A percentile compares a stretch with the other conserved stretches of the same genome.
These are phyloP conservation scores for Oedothorax gibbosus DNA, from an alignment of 1,140 invertebrate genomes.

Conservation along the genomic window DNA sequence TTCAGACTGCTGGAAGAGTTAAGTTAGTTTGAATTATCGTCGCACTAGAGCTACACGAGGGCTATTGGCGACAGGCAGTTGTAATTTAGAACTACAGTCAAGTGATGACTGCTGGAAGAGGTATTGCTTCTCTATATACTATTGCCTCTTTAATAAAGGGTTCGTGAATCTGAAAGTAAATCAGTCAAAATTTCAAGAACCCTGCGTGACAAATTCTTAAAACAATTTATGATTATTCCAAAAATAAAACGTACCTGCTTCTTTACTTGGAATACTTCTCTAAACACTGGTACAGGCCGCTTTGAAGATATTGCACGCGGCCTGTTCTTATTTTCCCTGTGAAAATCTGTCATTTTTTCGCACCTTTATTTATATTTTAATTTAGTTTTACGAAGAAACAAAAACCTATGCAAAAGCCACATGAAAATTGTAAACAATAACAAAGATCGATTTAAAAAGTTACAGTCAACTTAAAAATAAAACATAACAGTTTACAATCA, in stretches of 20 bases:
- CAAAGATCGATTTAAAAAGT: not conserved
- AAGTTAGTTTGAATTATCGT: too few species aligned
- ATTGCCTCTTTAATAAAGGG: too few species aligned
- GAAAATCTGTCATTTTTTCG: conserved; percentile 5
- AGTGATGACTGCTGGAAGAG: too few species aligned
- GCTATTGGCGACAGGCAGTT: too few species aligned
- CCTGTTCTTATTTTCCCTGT: conserved; percentile 39
- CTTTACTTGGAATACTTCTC: conserved; percentile 50
- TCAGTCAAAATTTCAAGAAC: too few species aligned
- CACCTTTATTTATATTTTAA: not conserved
- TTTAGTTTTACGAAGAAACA: not conserved
- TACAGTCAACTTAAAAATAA: too few species aligned
- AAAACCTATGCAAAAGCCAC: not conserved
- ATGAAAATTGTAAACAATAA: not conserved
- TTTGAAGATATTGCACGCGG: conserved; percentile 47
- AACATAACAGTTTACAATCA: too few species aligned
- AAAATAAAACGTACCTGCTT: conserved; percentile 6
- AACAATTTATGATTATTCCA: not conserved
- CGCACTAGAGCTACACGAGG: too few species aligned
- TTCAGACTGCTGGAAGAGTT: too few species aligned
- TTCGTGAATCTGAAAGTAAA: too few species aligned
- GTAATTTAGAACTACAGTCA: too few species aligned
- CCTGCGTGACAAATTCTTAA: not conserved
- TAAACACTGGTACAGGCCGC: conserved; percentile 32
- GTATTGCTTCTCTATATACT: too few species aligned